Base-by-base conservation (phyloP, 2,113 vertebrate species). In the Opisthocomus hoazin region DNA sequence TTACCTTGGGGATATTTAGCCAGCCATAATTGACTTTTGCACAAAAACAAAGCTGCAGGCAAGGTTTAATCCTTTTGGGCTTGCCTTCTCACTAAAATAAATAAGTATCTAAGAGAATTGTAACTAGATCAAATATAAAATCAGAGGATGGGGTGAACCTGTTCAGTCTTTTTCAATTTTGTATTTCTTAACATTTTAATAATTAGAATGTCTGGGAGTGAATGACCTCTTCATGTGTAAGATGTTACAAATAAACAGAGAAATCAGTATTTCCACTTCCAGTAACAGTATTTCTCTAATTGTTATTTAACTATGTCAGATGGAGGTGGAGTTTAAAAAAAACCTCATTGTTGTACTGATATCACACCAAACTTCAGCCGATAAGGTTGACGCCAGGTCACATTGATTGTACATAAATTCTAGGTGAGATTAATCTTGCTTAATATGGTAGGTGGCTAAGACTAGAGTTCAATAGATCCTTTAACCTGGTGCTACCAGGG, bases 11-110 rank as follows among this genome's bases (percentile, higher is more conserved):
- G 98, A 98, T 98, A 97, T 97, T 97, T 98, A 92, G 88, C 96
- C 96, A 96, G 90, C 94, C 94, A 97, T 98, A 98, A 98, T 98
- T 98, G 98, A 98, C 98, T 98, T 98, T 96, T 96, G 96, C 96
- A 97, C 87, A 96, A 97, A 97, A 97, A 96, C 96, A 97, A 97
- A 94, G 97, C 98, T 98, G 89, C 94, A 98, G 97, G 98, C 97
- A 91, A 97, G 91, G 92, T 97, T 97, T 98, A 98, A 98, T 97
- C 97, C 96, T 97, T 97, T 96, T 95, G 94, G 95, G 95, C 92
- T 97, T 97, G 86, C 97, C 96, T 97, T 97, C 97, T 97, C 94
- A 97, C 97, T 96, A 97, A 96, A 98, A 98, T 97, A 98, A 97
- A 94, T 97, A 98, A 97, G 84, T 88, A 93, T 94, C 82, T 94